Percentiles rank a stretch among this genome's conserved stretches.
These are phyloP conservation scores for Aurelia aurita complex sp. Pacific DNA, from an alignment of 30 jellyfish, hydroid and myxozoan species.

Conservation along the genomic window DNA sequence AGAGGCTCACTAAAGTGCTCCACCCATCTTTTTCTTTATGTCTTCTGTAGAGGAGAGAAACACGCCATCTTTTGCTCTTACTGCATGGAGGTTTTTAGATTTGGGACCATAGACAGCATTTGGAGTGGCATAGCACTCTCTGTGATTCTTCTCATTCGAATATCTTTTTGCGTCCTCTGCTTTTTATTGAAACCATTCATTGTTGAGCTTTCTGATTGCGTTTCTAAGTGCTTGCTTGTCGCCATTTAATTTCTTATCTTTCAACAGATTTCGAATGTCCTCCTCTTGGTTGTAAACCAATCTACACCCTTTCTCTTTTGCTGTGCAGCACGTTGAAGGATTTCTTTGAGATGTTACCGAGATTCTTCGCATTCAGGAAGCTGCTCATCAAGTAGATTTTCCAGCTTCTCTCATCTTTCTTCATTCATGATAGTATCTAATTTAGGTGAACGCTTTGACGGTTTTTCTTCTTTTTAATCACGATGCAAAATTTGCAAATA, in stretches of 20 bases:
- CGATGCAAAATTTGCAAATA: neutral
- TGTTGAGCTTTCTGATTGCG: slow-evolving; percentile 8
- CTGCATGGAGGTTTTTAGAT: no score
- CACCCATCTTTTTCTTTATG: no score
- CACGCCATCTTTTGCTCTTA: neutral
- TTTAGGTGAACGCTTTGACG: neutral
- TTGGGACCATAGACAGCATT: no score
- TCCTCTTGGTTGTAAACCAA: slow-evolving; percentile 50
- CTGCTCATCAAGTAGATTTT: no score
- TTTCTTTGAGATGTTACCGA: slow-evolving; percentile 11
- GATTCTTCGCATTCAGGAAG: slow-evolving; percentile 5
- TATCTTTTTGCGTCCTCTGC: slow-evolving; percentile 23
- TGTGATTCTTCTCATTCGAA: slow-evolving; percentile 13
- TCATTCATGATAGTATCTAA: no score
- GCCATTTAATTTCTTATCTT: slow-evolving; percentile 16
- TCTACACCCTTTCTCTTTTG: slow-evolving; percentile 1
- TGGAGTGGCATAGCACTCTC: slow-evolving; percentile 8
- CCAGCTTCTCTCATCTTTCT: no score
- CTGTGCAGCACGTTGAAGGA: slow-evolving; percentile 16
- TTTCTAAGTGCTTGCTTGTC: slow-evolving; percentile 8
- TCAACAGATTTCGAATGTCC: slow-evolving; percentile 23
- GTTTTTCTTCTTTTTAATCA: neutral
- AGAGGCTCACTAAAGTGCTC: no score
- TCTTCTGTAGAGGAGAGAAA: no score
- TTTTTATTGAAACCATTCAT: slow-evolving; percentile 9